Base-by-base conservation (phyloP, 2,888 invertebrate species). In the Pristionchus arcanus region DNA sequence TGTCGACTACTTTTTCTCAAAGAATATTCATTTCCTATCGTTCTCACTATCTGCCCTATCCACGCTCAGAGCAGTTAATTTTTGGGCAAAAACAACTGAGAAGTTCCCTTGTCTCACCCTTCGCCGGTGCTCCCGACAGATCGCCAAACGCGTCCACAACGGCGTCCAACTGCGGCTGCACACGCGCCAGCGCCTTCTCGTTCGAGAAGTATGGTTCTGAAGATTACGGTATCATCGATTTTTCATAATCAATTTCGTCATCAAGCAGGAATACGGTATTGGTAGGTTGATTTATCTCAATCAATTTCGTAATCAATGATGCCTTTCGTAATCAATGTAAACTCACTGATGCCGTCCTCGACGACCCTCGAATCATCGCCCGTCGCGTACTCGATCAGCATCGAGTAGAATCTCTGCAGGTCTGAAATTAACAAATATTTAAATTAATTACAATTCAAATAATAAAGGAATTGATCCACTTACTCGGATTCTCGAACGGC, bases 381-480 rank as follows among this genome's bases (percentile, higher is more conserved):
- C 0, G 89, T 89, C n/a, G 89, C 89, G 28, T 89, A 89, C 31
- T 89, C 89, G 25, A 89, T 68, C 31, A 89, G 83, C 89, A 89
- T 89, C 25, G 89, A 89, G 53, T 89, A 89, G 83, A 89, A 89
- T 21, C n/a, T 42, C 66, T 89, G 89, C 49, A 89, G 83, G 31
- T 81, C 89, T 89, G 83, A 1, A 89, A 83, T 63, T n/a, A n/a
- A 5, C 11, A n/a, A 63, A 25, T n/a, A n/a, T 25, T 63, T n/a
- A 63, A 21, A 31, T 7, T 25, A 21, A 2, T 49, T 49, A 49
- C 42, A 49, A 49, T 9, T 11, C 42, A 1, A 49, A 49, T 19
- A 34, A 21, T 34, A 74, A 0, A 74, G 31, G 1, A 9, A 16
- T n/a, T n/a, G n/a, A n/a, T n/a, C n/a, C 11, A 55, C 89, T 63